Evolutionary conservation across 2,888 invertebrate genomes (phyloP).

Genomic region (Coremacera marginata): DNA sequence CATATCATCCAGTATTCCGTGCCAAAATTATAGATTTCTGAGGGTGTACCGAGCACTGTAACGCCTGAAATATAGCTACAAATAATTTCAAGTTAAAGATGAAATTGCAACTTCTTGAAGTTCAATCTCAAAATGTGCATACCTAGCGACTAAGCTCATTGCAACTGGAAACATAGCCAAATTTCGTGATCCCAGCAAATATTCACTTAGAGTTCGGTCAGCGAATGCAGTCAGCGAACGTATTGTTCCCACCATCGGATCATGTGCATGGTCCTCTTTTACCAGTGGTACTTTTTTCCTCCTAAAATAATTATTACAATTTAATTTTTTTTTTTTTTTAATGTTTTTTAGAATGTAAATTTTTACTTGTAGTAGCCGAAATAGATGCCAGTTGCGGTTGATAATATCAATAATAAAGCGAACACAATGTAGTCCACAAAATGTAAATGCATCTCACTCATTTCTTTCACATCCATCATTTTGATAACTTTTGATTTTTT

Average conservation of each 20-base stretch:
- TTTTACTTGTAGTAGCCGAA: constrained; percentile 65
- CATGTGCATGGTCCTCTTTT: constrained; percentile 30
- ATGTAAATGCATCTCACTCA: constrained; percentile 55
- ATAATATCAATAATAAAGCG: constrained; percentile 76
- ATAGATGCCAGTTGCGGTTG: constrained; percentile 84
- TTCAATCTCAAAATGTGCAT: constrained; percentile 32
- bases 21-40: constrained; percentile 89
- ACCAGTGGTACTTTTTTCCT: constrained; percentile 44
- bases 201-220: constrained; percentile 76
- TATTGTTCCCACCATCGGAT: constrained; percentile 33
- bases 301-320: constrained; percentile 4
- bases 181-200: constrained; percentile 81
- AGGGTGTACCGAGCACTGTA: constrained; percentile 87
- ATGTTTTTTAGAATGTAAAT: background rate
- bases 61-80: constrained; percentile 88
- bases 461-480: constrained; percentile 43
- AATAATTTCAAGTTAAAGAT: constrained; percentile 32
- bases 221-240: constrained; percentile 57
- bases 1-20: constrained; percentile 85
- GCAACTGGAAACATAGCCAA: constrained; percentile 86
- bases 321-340: constrained; percentile 6
- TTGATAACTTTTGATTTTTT: background rate
- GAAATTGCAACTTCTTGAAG: background rate
- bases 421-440: constrained; percentile 79
- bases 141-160: constrained; percentile 89